These are phyloP conservation scores for Junco hyemalis DNA, from an alignment of 2,113 vertebrate genomes.

Conservation along the genomic window DNA sequence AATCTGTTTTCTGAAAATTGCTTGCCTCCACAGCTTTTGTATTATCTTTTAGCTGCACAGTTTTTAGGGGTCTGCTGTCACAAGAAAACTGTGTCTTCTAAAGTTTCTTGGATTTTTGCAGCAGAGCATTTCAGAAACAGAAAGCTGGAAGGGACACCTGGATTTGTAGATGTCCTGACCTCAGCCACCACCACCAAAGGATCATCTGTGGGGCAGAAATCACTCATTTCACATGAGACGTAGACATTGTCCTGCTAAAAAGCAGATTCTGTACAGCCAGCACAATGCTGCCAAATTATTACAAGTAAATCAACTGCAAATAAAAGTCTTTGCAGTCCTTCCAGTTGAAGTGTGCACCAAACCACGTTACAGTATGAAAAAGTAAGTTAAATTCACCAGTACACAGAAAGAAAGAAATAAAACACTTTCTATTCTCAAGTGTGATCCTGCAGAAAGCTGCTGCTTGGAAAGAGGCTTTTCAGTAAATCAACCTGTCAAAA, in stretches of 20 bases:
- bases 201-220: not conserved
- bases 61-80: not conserved
- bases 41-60: not conserved
- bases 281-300: not conserved
- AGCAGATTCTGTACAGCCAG: not conserved
- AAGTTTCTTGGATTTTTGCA: not conserved
- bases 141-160: not conserved
- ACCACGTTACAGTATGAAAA: not conserved
- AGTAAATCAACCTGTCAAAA: slow-evolving; percentile 10
- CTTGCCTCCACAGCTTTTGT: not conserved
- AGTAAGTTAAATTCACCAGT: not conserved
- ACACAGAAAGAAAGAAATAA: not conserved
- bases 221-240: not conserved
- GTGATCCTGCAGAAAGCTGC: not conserved
- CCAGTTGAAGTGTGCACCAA: not conserved
- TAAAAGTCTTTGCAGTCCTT: not conserved
- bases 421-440: not conserved
- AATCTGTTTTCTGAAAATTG: not conserved
- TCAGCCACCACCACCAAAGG: not conserved
- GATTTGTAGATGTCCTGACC: not conserved
- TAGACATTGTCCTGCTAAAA: not conserved
- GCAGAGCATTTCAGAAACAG: not conserved
- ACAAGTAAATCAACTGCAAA: not conserved
- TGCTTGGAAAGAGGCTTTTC: not conserved
- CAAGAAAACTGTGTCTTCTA: not conserved